Percentiles rank a stretch among this genome's conserved stretches.
Evolutionary conservation across 2,113 vertebrate species (phyloP).

Genomic region (Reinhardtius hippoglossoides): DNA sequence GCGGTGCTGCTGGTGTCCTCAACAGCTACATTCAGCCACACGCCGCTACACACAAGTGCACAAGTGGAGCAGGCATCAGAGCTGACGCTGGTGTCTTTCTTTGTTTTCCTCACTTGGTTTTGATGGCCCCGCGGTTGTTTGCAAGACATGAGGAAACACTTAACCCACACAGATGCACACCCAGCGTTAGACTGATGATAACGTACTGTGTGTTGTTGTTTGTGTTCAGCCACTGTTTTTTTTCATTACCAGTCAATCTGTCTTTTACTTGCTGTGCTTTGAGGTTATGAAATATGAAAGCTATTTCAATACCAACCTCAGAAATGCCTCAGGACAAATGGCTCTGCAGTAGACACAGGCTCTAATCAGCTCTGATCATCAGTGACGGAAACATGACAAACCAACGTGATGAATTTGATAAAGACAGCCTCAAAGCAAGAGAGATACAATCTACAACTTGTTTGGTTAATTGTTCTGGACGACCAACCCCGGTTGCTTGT

Average conservation of each 20-base stretch:
- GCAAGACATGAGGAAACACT: constrained; percentile 25
- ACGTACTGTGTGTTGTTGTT: not conserved
- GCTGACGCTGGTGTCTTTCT: not conserved
- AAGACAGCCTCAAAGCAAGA: no score
- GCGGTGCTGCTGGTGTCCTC: constrained; percentile 8
- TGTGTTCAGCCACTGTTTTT: not conserved
- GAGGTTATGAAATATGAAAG: no score
- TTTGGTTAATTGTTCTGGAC: not conserved
- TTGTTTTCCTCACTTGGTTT: constrained; percentile 31
- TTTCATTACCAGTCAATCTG: not conserved
- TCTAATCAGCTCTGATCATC: no score
- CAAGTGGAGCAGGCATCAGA: constrained; percentile 2
- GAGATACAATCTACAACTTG: not conserved
- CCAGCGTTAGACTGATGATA: not conserved
- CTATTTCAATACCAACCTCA: no score
- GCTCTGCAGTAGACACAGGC: no score
- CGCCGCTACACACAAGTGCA: constrained; percentile 1
- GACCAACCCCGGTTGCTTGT: no score
- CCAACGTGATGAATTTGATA: no score
- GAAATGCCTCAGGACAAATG: no score
- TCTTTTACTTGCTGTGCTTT: no score
- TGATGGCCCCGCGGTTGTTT: constrained; percentile 38
- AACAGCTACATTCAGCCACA: constrained; percentile 26
- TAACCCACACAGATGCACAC: constrained; percentile 28
- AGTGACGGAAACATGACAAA: no score